phyloP scores from a whole-genome alignment of 2,113 vertebrate species.

The Rhombomys opimus region DNA sequence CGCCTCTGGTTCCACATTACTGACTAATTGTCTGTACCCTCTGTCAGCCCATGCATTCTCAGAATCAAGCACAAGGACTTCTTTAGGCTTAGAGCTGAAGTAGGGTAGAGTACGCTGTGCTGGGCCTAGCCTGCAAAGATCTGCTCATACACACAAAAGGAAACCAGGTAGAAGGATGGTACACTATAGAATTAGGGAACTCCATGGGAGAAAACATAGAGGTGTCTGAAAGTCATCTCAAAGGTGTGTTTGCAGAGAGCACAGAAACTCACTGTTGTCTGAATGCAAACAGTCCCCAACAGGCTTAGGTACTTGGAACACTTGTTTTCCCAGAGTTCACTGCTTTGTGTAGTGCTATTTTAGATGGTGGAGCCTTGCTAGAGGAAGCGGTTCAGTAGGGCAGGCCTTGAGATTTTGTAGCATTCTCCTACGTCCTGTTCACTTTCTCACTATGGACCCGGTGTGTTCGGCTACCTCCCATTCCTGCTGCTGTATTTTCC shows the following conservation, averaged over 20 bases:
- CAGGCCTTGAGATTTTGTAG: not conserved
- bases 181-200: not conserved
- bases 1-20: slow-evolving; percentile 1
- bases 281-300: not conserved
- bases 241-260: not conserved
- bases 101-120: not conserved
- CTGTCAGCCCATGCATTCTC: not conserved
- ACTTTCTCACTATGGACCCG: not conserved
- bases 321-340: too few species aligned
- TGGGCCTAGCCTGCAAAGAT: not conserved
- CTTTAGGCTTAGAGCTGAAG: not conserved
- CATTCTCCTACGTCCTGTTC: not conserved
- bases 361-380: not conserved
- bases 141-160: not conserved
- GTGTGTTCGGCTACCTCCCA: not conserved
- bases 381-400: not conserved
- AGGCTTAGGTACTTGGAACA: too few species aligned
- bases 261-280: too few species aligned
- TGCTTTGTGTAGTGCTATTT: not conserved
- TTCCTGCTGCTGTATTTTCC: not conserved
- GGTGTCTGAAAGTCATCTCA: not conserved
- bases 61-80: not conserved
- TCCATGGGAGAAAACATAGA: not conserved
- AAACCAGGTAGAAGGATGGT: not conserved
- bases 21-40: slow-evolving; percentile 32